Conservation (phyloP, 1,140 invertebrate species). For the Drosophila dunni region DNA sequence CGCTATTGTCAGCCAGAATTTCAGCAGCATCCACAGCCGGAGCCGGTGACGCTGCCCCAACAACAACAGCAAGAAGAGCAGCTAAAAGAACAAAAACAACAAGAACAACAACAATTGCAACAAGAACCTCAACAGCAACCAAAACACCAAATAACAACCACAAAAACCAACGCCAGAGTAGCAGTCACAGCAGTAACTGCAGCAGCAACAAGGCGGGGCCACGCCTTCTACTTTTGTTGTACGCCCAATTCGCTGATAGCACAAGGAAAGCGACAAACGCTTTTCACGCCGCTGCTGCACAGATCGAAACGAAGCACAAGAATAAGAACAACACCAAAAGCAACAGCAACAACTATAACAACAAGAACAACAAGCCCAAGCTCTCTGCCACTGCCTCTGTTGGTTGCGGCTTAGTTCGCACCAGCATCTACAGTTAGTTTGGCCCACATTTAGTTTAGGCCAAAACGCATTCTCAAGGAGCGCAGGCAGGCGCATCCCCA, state of each 20-base stretch:
- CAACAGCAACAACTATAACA: conserved; percentile 1
- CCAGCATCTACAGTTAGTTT: conserved; percentile 45
- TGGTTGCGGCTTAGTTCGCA: conserved; percentile 65
- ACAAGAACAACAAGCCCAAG: conserved; percentile 25
- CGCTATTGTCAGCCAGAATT: conserved; percentile 59
- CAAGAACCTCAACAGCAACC: conserved; percentile 47
- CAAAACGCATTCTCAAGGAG: conserved; percentile 26
- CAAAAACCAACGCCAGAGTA: conserved; percentile 41
- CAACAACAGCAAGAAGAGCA: conserved; percentile 54
- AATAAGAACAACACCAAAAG: no score
- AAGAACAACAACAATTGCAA: conserved; percentile 41
- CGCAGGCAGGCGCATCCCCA: conserved; percentile 36
- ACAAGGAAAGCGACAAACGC: not conserved
- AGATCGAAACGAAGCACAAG: not conserved
- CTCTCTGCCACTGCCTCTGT: conserved; percentile 51
- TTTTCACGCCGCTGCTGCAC: conserved; percentile 8
- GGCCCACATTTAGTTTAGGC: conserved; percentile 12
- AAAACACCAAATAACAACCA: conserved; percentile 40
- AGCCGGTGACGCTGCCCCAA: conserved; percentile 45
- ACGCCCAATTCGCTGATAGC: conserved; percentile 20
- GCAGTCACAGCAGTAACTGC: conserved; percentile 36
- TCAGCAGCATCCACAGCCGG: conserved; percentile 30
- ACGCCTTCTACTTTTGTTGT: conserved; percentile 22
- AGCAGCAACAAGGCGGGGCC: conserved; percentile 25
- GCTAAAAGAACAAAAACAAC: conserved; percentile 28